Evolutionary conservation across 2,113 vertebrate genomes (phyloP), one percentile per base, ranked within the genome.

Genomic region (Cyphomyrus discorhynchus): DNA sequence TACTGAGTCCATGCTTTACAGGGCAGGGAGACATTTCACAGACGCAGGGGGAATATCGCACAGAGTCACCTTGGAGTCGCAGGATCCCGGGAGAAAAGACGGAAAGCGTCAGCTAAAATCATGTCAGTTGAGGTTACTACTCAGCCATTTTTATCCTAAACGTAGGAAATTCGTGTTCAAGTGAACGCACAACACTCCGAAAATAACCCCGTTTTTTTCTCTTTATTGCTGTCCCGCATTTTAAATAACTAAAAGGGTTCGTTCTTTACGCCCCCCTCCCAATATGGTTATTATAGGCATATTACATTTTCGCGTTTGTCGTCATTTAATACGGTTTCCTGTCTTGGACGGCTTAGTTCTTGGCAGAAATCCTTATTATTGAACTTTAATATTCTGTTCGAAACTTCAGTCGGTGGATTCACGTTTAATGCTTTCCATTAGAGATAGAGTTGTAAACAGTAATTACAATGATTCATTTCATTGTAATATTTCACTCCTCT

Each of bases 31-130:
- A 52, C n/a, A 86, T 86, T 86, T 50, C 85, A 86, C 87, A 88
- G 19, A 45, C 56, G 87, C 87, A 45, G 19, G 6, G 53, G 87
- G 35, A 88, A 62, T 88, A 88, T 62, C 35, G 87, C 53, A 58
- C 56, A 62, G 87, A 88, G 56, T 88, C 87, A 88, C 87, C 56
- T 88, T 88, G 87, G 86, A 88, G 86, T 39, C 58, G 86, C 47
- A 88, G 87, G 56, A 62, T 88, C 52, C 87, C 35, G 56, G 21
- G 53, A 88, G 53, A 66, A 66, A 62, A 66, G 52, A 21, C 52
- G 21, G 56, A 39, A 45, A 45, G 87, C 56, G 53, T 62, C 53
- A 42, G 87, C 53, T 88, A 62, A 88, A 88, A 88, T 62, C 39
- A 62, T 88, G 87, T 66, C 87, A 88, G 52, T n/a, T 62, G 87